Base-by-base conservation (phyloP, 2,888 invertebrate genomes). In the Melanotus villosus region DNA sequence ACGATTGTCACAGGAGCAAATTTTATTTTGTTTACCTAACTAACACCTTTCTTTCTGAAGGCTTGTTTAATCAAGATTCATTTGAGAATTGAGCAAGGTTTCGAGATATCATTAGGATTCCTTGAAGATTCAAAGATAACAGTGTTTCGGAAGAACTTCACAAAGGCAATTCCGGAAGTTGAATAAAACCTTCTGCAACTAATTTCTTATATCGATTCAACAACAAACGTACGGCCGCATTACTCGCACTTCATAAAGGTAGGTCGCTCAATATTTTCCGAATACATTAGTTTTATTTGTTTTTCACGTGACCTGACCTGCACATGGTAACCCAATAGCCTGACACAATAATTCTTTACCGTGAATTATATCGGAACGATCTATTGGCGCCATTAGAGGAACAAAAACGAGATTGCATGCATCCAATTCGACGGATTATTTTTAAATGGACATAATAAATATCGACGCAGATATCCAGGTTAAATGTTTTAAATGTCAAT, bases 221-320 rank as follows among this genome's bases (percentile, higher is more conserved):
- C 66, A 60, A 59, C n/a, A n/a, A n/a, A n/a, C 60, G 47, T 71
- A 62, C 73, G 74, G 73, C 76, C 72, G 69, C 72, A 72, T 76
- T 75, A 71, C 72, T 75, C 50, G 64, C 57, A 43, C 52, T 43
- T 56, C 45, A 60, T 58, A 47, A 71, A 77, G 77, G 76, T 79
- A 78, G 78, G 78, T 77, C 78, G 75, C 65, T 79, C 78, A 73
- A 78, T 78, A 77, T 65, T 70, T 67, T 69, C 59, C 43, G 64
- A 66, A 68, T 68, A 74, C 71, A 75, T 76, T 69, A 73, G 73
- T 62, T 68, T 59, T 68, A 72, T 67, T 73, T 64, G 66, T 68
- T 59, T 63, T 65, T 68, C 64, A 68, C 68, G 68, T 66, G 70
- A 65, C 66, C 65, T 66, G 69, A 65, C 70, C 70, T 58, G 63